Conservation (phyloP, 2,797 vertebrate genomes). For the Aythya fuligula region DNA sequence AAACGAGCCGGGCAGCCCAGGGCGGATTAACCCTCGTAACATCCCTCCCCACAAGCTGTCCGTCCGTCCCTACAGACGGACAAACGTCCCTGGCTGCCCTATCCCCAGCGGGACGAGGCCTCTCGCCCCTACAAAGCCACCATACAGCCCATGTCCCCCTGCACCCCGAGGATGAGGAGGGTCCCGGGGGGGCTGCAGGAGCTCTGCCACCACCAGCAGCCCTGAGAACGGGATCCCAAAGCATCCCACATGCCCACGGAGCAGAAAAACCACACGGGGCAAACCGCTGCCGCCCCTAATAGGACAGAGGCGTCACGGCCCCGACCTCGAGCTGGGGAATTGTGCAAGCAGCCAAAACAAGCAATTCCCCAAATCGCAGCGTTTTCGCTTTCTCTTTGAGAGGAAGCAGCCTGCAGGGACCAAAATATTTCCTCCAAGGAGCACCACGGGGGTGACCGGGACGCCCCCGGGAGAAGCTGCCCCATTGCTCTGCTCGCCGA, state of each 20-base stretch:
- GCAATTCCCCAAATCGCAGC: not conserved
- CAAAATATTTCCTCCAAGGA: not conserved
- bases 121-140: no score
- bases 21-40: not conserved
- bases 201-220: no score
- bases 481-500: not conserved
- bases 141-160: no score
- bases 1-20: not conserved
- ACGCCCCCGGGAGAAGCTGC: no score
- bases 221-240: no score
- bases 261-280: no score
- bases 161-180: no score
- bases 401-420: not conserved
- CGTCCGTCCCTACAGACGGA: not conserved
- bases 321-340: not conserved
- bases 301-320: not conserved
- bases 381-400: conserved; percentile 23
- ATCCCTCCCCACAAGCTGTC: not conserved
- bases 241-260: no score
- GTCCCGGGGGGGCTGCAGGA: no score
- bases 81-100: not conserved
- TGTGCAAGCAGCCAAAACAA: not conserved
- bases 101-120: not conserved
- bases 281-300: no score
- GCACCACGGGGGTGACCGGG: not conserved